These are phyloP conservation scores for Ceratosolen solmsi DNA, from an alignment of 1,140 invertebrate species.

Conservation along the genomic window DNA sequence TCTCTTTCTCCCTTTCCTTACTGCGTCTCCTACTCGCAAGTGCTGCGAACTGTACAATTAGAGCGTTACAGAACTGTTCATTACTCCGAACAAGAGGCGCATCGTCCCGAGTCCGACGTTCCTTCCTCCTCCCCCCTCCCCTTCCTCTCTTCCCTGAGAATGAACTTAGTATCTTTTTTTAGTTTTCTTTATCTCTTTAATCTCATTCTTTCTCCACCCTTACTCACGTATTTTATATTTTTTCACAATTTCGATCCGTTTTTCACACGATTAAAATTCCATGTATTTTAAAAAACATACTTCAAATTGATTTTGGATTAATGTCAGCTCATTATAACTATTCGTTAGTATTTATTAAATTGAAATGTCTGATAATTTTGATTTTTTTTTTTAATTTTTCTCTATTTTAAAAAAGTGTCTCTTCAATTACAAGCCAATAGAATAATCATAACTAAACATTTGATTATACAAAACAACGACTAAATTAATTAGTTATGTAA, in stretches of 20 bases:
- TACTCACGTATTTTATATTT: background rate
- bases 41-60: slow-evolving; percentile 45
- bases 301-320: background rate
- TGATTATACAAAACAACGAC: no score
- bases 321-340: background rate
- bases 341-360: no score
- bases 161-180: slow-evolving; percentile 38
- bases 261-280: slow-evolving; percentile 14
- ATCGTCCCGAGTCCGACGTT: slow-evolving; percentile 55
- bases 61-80: slow-evolving; percentile 54
- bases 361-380: background rate
- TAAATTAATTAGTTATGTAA: no score
- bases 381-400: background rate
- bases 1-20: background rate
- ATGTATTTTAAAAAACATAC: background rate
- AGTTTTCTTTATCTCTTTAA: slow-evolving; percentile 31
- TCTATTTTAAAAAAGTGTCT: background rate
- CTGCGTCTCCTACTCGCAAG: background rate
- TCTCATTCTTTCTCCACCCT: slow-evolving; percentile 6
- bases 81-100: slow-evolving; percentile 55
- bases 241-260: background rate
- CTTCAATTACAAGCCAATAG: no score
- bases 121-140: slow-evolving; percentile 34
- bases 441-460: no score
- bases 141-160: slow-evolving; percentile 38